Conservation (phyloP, 2,113 vertebrate genomes). For the Chauna torquata region DNA sequence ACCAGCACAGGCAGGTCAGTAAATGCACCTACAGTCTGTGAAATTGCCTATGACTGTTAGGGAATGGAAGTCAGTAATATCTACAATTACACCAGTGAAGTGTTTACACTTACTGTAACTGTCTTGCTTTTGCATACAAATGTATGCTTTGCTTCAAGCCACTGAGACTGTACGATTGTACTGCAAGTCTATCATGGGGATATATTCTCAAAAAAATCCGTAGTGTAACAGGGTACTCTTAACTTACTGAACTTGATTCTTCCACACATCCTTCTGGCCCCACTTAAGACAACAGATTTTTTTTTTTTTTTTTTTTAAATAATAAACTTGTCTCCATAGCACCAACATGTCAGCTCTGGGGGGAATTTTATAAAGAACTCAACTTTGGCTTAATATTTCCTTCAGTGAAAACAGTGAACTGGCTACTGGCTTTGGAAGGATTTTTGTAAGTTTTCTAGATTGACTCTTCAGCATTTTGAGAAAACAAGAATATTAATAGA, state of each 20-base stretch:
- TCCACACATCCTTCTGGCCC: background rate
- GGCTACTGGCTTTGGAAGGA: background rate
- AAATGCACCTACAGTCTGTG: conserved; percentile 17
- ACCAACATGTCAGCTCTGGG: background rate
- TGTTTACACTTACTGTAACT: conserved; percentile 26
- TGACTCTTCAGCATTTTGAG: background rate
- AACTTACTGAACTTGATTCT: background rate
- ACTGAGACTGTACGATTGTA: background rate
- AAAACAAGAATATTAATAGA: background rate
- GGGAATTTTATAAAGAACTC: background rate
- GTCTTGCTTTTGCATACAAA: conserved; percentile 14
- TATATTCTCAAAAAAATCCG: background rate
- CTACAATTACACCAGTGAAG: conserved; percentile 18
- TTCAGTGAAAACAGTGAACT: background rate
- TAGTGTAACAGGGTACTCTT: background rate
- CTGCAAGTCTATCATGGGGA: background rate
- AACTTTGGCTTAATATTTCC: background rate
- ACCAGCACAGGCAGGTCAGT: conserved; percentile 35
- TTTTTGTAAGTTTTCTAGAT: background rate
- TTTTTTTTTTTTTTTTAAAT: too few species aligned
- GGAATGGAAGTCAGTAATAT: conserved; percentile 29
- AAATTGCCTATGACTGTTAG: conserved; percentile 1
- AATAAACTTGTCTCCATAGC: too few species aligned
- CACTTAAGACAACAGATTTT: too few species aligned
- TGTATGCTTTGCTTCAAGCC: background rate